phyloP scores from a whole-genome alignment of 2,888 invertebrate genomes.

The Drosophila robusta region DNA sequence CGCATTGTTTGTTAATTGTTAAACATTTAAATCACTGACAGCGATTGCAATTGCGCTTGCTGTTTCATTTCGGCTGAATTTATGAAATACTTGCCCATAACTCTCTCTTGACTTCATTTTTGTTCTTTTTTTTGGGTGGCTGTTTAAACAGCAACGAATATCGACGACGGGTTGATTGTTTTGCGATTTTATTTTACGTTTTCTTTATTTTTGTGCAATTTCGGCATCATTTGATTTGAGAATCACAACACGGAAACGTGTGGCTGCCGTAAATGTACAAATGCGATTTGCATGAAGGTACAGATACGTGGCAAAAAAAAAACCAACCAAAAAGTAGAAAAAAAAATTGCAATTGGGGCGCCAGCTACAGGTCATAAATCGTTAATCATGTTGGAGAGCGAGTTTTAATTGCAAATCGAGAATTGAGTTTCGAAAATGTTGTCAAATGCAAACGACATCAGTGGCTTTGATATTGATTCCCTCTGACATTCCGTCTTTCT shows the following conservation, averaged over 20 bases:
- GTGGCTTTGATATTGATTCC: constrained; percentile 3
- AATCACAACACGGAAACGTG: constrained; percentile 16
- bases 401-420: constrained; percentile 45
- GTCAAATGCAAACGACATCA: constrained; percentile 32
- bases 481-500: too few relatives aligned
- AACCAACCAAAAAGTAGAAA: not conserved
- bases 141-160: constrained; percentile 16
- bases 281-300: not conserved
- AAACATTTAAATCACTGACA: constrained; percentile 71
- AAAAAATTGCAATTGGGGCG: constrained; percentile 12
- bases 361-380: constrained; percentile 35
- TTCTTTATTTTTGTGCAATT: constrained; percentile 3
- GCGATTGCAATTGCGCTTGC: constrained; percentile 41
- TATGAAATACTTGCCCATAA: constrained; percentile 30
- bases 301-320: not conserved
- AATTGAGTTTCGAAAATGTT: constrained; percentile 24
- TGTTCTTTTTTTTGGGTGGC: not conserved
- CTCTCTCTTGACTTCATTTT: constrained; percentile 1
- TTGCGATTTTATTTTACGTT: constrained; percentile 3
- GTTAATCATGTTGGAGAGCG: constrained; percentile 26
- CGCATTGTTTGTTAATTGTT: constrained; percentile 78
- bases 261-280: not conserved
- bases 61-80: constrained; percentile 34
- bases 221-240: constrained; percentile 14
- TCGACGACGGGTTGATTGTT: constrained; percentile 23